Conservation (phyloP, 2,888 invertebrate genomes). For the Chaitophorus viminalis region DNA sequence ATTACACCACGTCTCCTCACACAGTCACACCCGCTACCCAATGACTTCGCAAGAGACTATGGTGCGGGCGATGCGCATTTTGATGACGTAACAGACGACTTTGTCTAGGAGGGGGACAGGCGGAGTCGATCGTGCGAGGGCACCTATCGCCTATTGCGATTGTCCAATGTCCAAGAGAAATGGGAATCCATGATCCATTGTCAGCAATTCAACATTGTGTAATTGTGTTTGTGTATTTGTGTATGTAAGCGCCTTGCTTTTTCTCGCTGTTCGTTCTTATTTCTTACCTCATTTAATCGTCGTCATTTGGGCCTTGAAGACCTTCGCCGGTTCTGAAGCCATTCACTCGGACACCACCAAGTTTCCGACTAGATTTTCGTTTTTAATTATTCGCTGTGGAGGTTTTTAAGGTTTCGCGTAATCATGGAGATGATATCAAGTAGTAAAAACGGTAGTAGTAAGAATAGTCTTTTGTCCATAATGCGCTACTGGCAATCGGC, state of each 20-base stretch:
- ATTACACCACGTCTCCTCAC: no score
- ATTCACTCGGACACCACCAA: constrained; percentile 14
- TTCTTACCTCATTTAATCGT: background rate
- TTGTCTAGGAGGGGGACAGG: background rate
- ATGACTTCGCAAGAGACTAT: no score
- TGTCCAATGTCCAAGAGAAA: background rate
- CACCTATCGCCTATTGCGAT: background rate
- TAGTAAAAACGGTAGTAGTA: constrained; percentile 60
- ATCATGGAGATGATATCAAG: constrained; percentile 59
- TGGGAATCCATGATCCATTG: no score
- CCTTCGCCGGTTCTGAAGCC: constrained; percentile 14
- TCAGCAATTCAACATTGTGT: no score
- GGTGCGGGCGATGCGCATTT: background rate
- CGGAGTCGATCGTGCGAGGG: background rate
- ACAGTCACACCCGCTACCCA: no score
- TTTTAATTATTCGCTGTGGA: constrained; percentile 60
- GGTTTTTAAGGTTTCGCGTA: constrained; percentile 43
- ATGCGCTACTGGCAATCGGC: constrained; percentile 51
- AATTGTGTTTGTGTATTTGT: no score
- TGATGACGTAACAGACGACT: background rate
- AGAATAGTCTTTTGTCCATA: constrained; percentile 36
- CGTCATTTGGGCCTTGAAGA: constrained; percentile 29
- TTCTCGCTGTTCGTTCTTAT: background rate
- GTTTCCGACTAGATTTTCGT: constrained; percentile 22
- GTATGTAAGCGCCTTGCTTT: background rate